Evolutionary conservation across 1,140 invertebrate species (phyloP).

Genomic region (Homarus americanus): DNA sequence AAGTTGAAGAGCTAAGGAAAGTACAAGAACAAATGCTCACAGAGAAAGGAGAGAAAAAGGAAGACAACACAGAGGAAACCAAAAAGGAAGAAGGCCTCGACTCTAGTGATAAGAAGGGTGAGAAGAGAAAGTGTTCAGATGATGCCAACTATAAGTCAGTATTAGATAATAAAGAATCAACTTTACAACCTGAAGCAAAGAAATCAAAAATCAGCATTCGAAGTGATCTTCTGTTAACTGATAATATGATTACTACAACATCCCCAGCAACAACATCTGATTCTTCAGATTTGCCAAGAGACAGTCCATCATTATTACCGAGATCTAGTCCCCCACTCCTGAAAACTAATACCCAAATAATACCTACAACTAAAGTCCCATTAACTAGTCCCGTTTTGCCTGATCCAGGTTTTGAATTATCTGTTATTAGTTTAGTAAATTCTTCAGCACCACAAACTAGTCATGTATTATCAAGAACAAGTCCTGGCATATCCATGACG

Average conservation of each 20-base stretch:
- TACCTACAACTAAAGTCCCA: not conserved
- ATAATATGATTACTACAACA: not conserved
- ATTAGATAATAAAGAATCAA: not conserved
- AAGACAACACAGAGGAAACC: constrained; percentile 18
- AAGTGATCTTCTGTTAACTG: constrained; percentile 32
- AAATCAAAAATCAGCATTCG: constrained; percentile 60
- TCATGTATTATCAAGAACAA: constrained; percentile 17
- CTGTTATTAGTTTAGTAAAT: constrained; percentile 17
- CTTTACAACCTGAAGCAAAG: constrained; percentile 13
- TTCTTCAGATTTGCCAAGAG: constrained; percentile 26
- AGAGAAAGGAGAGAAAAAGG: constrained; percentile 54
- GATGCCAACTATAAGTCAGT: not conserved
- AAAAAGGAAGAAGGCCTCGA: not conserved
- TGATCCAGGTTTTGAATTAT: constrained; percentile 1
- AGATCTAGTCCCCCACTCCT: not conserved
- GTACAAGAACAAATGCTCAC: constrained; percentile 61
- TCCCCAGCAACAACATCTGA: not conserved
- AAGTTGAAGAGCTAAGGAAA: constrained; percentile 60
- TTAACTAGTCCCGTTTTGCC: not conserved
- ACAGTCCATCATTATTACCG: not conserved
- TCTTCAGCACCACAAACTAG: constrained; percentile 7
- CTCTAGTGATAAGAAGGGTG: not conserved
- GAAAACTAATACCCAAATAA: not conserved
- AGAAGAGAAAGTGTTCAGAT: constrained; percentile 46
- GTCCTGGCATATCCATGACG: not conserved